phyloP scores from a whole-genome alignment of 2,113 vertebrate genomes.

The Dicerorhinus sumatrensis region DNA sequence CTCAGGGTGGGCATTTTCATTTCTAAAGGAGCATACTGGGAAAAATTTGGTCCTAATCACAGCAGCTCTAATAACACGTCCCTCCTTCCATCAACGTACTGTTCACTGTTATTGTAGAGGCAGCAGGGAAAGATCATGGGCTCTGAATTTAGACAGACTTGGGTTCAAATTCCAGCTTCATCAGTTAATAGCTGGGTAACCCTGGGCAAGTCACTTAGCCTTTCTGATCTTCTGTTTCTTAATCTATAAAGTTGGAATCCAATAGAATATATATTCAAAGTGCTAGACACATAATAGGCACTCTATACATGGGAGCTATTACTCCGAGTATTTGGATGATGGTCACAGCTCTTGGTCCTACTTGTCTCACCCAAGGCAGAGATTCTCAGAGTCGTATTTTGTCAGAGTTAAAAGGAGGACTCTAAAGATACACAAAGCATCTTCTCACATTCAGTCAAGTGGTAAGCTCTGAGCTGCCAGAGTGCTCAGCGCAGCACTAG shows the following conservation, averaged over 20 bases:
- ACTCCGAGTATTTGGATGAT: neutral
- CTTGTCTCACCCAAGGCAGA: neutral
- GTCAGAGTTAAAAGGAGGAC: neutral
- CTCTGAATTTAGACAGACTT: neutral
- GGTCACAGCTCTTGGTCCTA: neutral
- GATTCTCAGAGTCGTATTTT: neutral
- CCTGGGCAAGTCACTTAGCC: neutral
- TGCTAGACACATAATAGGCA: neutral
- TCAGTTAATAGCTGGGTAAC: neutral
- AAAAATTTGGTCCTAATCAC: neutral
- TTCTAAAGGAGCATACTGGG: neutral
- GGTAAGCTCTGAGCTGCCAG: neutral
- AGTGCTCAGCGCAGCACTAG: neutral
- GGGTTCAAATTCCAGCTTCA: conserved; percentile 5
- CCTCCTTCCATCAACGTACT: neutral
- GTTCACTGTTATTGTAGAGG: neutral
- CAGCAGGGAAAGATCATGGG: neutral
- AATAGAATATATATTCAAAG: neutral
- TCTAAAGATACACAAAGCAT: conserved; percentile 1
- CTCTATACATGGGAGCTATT: neutral
- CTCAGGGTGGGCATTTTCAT: neutral
- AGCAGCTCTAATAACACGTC: neutral
- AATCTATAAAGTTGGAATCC: conserved; percentile 6
- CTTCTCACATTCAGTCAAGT: conserved; percentile 13
- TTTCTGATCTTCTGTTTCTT: conserved; percentile 33